Percentiles rank a stretch among this genome's conserved stretches.
Conservation (phyloP, 2,888 invertebrate genomes). For the Platerodrilus igneus region DNA sequence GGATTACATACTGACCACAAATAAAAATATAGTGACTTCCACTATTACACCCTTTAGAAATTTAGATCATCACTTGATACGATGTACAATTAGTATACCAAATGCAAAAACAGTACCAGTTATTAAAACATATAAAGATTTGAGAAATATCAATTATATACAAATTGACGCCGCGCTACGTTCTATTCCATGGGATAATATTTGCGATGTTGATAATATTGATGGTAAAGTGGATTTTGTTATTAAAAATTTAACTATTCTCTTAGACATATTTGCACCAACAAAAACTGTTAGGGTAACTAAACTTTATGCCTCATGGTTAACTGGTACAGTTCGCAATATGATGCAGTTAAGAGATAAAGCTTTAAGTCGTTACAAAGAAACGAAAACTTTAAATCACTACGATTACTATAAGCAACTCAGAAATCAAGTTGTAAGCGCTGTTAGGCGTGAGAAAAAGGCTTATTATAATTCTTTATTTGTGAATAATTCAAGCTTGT, state of each 20-base stretch:
- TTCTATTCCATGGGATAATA: constrained; percentile 1
- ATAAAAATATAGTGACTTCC: neutral
- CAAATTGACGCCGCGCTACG: neutral
- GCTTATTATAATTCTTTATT: constrained; percentile 1
- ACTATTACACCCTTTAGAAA: neutral
- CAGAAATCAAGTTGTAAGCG: constrained; percentile 8
- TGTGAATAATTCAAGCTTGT: neutral
- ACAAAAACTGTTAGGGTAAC: constrained; percentile 4
- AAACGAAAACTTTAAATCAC: constrained; percentile 6
- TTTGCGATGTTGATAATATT: neutral
- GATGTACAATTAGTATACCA: neutral
- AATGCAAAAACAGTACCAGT: neutral
- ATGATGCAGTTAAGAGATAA: constrained; percentile 14
- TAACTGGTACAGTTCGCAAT: constrained; percentile 10
- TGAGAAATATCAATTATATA: neutral
- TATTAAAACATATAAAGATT: neutral
- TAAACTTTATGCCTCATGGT: constrained; percentile 8
- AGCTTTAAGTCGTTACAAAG: constrained; percentile 12
- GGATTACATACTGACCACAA: constrained; percentile 5
- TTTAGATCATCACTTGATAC: neutral
- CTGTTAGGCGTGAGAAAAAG: constrained; percentile 15
- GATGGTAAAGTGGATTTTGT: constrained; percentile 1
- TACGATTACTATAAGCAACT: constrained; percentile 15
- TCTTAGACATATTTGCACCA: constrained; percentile 4
- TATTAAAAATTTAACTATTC: neutral